Percentiles rank a stretch among this genome's conserved stretches.
phyloP scores from a whole-genome alignment of 2,888 invertebrate species.

The Orchestes rusci region DNA sequence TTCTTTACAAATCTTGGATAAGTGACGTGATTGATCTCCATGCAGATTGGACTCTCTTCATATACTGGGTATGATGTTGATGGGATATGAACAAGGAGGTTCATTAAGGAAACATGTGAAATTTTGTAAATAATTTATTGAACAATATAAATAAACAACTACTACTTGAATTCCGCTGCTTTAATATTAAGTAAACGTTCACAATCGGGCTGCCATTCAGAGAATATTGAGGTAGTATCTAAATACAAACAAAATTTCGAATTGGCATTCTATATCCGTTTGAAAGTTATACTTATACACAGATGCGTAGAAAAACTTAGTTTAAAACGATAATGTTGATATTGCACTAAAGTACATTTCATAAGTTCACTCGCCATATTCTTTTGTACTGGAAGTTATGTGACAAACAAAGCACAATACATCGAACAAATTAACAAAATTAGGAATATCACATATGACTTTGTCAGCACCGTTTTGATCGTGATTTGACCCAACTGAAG shows the following conservation, averaged over 20 bases:
- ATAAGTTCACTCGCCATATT: conserved; percentile 33
- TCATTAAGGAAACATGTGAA: no score
- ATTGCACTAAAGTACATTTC: conserved; percentile 43
- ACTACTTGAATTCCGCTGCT: conserved; percentile 25
- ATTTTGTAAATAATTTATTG: conserved; percentile 31
- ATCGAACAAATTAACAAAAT: conserved; percentile 42
- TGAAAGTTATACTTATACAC: conserved; percentile 1
- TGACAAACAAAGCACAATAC: conserved; percentile 31
- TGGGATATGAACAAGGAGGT: no score
- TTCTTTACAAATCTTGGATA: no score
- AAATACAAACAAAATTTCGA: conserved; percentile 25
- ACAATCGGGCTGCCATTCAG: conserved; percentile 18
- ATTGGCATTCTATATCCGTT: conserved; percentile 13
- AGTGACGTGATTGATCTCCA: no score
- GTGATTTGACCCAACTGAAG: conserved; percentile 19
- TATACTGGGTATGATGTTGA: no score
- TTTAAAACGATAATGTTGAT: conserved; percentile 35
- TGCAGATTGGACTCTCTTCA: no score
- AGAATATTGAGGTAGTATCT: conserved; percentile 25
- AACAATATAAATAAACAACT: conserved; percentile 32
- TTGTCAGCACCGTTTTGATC: conserved; percentile 40
- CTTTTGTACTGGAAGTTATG: conserved; percentile 43
- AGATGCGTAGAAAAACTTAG: conserved; percentile 19
- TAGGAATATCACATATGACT: conserved; percentile 42
- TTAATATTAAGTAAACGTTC: conserved; percentile 19